These are phyloP conservation scores for Takifugu bimaculatus DNA, from an alignment of 2,113 vertebrate genomes.

Conservation along the genomic window DNA sequence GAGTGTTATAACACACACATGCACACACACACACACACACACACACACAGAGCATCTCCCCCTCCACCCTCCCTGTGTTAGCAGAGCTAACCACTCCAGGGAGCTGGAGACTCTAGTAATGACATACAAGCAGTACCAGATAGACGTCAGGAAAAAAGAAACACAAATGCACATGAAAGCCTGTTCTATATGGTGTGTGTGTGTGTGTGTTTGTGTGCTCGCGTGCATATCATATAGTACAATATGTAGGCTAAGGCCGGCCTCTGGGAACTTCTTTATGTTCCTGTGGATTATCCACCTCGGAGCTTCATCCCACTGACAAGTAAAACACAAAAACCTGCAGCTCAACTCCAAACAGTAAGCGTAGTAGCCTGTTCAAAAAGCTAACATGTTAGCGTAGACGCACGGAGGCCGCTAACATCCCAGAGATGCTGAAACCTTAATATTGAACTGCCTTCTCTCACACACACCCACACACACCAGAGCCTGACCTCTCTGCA, in stretches of 20 bases:
- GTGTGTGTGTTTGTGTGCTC: slow-evolving; percentile 1
- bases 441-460: no score
- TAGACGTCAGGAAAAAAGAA: slow-evolving; percentile 62
- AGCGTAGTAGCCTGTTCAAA: no score
- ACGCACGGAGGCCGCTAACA: no score
- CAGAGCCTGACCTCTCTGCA: slow-evolving; percentile 6
- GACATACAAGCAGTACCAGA: slow-evolving; percentile 67
- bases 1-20: slow-evolving; percentile 13
- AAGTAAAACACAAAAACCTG: slow-evolving; percentile 2
- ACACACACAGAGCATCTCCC: slow-evolving; percentile 47
- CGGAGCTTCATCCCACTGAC: slow-evolving; percentile 10
- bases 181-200: slow-evolving; percentile 16
- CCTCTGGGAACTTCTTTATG: slow-evolving; percentile 42
- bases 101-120: slow-evolving; percentile 73
- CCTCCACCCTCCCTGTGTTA: slow-evolving; percentile 53
- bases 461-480: not conserved
- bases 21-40: slow-evolving; percentile 28
- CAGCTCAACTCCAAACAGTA: not conserved
- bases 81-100: slow-evolving; percentile 70
- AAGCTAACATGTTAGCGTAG: no score
- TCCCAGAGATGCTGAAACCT: no score
- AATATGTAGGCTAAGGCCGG: slow-evolving; percentile 34
- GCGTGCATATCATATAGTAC: slow-evolving; percentile 11
- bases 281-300: slow-evolving; percentile 24
- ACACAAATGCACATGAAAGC: slow-evolving; percentile 62